These are phyloP conservation scores for Squalus acanthias DNA, from an alignment of 2,797 vertebrate genomes.

Conservation along the genomic window DNA sequence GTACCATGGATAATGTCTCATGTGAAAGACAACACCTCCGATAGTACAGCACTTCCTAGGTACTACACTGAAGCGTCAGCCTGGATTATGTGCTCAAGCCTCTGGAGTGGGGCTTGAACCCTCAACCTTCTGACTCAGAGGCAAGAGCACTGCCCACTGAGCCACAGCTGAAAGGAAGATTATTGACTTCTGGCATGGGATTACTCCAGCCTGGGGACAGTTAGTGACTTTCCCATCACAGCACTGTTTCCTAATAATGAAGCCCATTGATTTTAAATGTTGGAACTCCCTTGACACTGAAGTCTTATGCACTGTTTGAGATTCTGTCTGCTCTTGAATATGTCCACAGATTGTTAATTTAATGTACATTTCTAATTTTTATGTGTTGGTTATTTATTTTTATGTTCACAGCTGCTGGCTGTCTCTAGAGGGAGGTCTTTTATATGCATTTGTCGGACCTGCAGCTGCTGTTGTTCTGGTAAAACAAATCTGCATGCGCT, in stretches of 20 bases:
- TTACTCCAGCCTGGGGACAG: background rate
- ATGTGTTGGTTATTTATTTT: conserved; percentile 57
- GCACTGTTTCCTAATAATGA: background rate
- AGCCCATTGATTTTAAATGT: background rate
- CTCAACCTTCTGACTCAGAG: background rate
- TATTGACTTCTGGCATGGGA: background rate
- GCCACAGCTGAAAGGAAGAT: background rate
- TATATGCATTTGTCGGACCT: conserved; percentile 97
- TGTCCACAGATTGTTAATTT: conserved; percentile 52
- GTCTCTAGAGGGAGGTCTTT: conserved; percentile 94
- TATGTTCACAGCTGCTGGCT: conserved; percentile 81
- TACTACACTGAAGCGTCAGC: background rate
- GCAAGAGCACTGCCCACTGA: background rate
- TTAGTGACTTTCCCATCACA: background rate
- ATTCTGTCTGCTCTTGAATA: conserved; percentile 44
- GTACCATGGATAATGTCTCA: background rate
- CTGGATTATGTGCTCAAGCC: background rate
- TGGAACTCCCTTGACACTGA: conserved; percentile 50
- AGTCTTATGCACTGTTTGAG: conserved; percentile 19
- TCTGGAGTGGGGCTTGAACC: background rate
- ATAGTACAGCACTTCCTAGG: background rate
- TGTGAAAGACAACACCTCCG: background rate
- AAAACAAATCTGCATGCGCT: conserved; percentile 43
- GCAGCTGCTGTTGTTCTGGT: conserved; percentile 98
- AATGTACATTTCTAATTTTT: conserved; percentile 65